Base-by-base conservation (phyloP, 2,888 invertebrate genomes). In the Diloba caeruleocephala region DNA sequence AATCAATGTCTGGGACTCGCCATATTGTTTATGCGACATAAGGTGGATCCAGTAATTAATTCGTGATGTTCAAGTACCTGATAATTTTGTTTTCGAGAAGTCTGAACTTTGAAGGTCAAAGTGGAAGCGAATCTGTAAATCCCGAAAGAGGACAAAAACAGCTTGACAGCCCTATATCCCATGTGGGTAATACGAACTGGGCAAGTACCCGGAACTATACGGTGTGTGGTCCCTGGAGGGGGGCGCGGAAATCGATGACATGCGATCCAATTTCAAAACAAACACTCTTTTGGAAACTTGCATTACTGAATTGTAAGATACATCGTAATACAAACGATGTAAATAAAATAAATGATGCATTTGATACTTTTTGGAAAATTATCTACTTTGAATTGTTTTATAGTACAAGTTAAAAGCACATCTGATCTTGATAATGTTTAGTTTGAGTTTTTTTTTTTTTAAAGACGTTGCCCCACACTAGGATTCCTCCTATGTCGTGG, bases 251-350 rank as follows among this genome's bases (percentile, higher is more conserved):
- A 78, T 81, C 81, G 74, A 79, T 81, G 82, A 76, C 77, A 73
- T 63, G 55, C 62, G 74, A 71, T 81, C 75, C 69, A 72, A 70
- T 81, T 81, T 75, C 79, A 81, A 77, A 79, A 79, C 74, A 81
- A 80, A 79, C 66, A 65, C 62, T n/a, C n/a, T 70, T 74, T 79
- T 60, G 70, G 64, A 53, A 34, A 72, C 70, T 44, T 33, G 13
- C 29, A 56, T 19, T 76, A 79, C 78, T 76, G 80, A 79, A 79
- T 76, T 65, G 54, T 66, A 62, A 57, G 42, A 54, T 45, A 48
- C 19, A 25, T 26, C 38, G 23, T 8, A 29, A 46, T 33, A 43
- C 32, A 42, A n/a, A n/a, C n/a, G n/a, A n/a, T n/a, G n/a, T n/a
- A n/a, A n/a, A n/a, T n/a, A n/a, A n/a, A n/a, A n/a, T n/a, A n/a